Conservation (phyloP, 2,888 invertebrate genomes). For the Azorinus chamasolen region DNA sequence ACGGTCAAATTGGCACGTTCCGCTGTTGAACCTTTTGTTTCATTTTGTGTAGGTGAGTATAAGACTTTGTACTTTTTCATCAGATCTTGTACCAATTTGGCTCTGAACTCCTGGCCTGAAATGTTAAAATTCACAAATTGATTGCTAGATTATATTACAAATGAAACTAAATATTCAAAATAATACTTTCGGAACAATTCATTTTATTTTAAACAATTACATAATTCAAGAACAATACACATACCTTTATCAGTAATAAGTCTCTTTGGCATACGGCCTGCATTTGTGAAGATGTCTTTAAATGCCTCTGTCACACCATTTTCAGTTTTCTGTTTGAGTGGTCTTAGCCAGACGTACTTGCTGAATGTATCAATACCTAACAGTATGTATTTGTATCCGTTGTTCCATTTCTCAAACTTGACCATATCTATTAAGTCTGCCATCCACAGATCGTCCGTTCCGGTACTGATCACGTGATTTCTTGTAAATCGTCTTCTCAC, state of each 20-base stretch:
- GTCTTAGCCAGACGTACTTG: constrained; percentile 58
- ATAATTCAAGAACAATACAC: no score
- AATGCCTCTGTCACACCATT: constrained; percentile 46
- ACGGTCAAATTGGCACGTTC: constrained; percentile 35
- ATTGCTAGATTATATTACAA: no score
- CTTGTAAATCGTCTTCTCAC: constrained; percentile 39
- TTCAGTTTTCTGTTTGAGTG: no score
- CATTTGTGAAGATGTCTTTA: constrained; percentile 29
- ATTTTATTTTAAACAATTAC: no score
- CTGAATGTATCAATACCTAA: constrained; percentile 54
- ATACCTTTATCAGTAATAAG: no score
- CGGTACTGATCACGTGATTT: constrained; percentile 50
- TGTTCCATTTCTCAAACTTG: constrained; percentile 49
- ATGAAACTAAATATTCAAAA: no score
- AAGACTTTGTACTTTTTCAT: neutral
- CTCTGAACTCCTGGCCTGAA: constrained; percentile 15
- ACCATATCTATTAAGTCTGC: constrained; percentile 59
- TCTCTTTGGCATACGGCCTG: constrained; percentile 38
- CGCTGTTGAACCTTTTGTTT: constrained; percentile 38
- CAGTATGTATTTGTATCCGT: constrained; percentile 34
- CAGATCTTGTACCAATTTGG: no score
- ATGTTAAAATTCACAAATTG: no score
- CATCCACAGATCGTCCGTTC: constrained; percentile 61
- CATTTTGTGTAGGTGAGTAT: constrained; percentile 2
- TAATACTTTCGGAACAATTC: no score